phyloP scores from a whole-genome alignment of 2,888 invertebrate genomes.

The Lydus trimaculatus region DNA sequence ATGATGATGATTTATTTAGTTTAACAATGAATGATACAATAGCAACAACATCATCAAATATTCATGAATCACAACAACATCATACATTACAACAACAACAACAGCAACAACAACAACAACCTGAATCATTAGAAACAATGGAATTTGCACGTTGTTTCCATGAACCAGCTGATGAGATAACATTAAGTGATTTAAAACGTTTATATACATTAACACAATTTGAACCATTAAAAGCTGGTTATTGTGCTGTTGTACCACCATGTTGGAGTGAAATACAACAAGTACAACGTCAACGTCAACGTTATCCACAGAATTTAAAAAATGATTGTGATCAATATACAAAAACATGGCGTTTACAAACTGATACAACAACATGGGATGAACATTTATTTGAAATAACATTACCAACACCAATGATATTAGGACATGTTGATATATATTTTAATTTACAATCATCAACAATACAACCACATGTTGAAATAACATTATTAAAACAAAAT shows the following conservation, averaged over 20 bases:
- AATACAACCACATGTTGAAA: conserved; percentile 75
- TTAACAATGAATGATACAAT: conserved; percentile 24
- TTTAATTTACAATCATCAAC: conserved; percentile 83
- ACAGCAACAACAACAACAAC: not conserved
- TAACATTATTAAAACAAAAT: conserved; percentile 72
- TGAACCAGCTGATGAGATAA: conserved; percentile 51
- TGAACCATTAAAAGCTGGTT: conserved; percentile 73
- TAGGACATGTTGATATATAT: conserved; percentile 91
- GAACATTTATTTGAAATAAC: conserved; percentile 92
- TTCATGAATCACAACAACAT: not conserved
- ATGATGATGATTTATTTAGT: conserved; percentile 68
- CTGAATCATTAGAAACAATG: conserved; percentile 45
- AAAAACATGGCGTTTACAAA: conserved; percentile 88
- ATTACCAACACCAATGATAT: conserved; percentile 76
- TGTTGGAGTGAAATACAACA: conserved; percentile 95
- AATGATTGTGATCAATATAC: conserved; percentile 75
- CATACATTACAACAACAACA: not conserved
- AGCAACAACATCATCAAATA: not conserved
- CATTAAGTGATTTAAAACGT: conserved; percentile 60
- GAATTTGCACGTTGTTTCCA: conserved; percentile 52
- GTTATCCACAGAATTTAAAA: conserved; percentile 83
- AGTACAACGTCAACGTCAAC: conserved; percentile 81
- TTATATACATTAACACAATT: conserved; percentile 80
- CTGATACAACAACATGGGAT: conserved; percentile 89
- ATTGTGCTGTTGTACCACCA: conserved; percentile 88